Evolutionary conservation across 2,113 vertebrate genomes (phyloP).

Genomic region (Petrocephalus zakoni): DNA sequence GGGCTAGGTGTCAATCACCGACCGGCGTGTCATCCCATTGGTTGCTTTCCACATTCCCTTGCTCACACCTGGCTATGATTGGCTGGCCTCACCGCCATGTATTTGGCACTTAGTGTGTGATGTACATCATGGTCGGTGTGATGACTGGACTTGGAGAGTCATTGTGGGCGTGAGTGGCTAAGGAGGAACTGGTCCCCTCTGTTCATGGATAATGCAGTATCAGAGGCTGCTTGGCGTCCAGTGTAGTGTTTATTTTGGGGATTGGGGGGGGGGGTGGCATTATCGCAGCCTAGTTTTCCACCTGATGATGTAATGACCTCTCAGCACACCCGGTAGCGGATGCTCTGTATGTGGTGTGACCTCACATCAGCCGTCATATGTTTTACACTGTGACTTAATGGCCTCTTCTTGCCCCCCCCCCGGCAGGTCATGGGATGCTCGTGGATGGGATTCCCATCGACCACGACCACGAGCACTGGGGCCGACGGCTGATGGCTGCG

Average conservation of each 20-base stretch:
- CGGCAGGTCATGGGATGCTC: conserved; percentile 69
- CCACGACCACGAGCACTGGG: conserved; percentile 68
- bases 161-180: not conserved
- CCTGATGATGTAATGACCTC: not conserved
- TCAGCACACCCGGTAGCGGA: not conserved
- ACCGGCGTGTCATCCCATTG: not conserved
- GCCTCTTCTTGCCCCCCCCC: not conserved
- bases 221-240: not conserved
- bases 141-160: not conserved
- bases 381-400: not conserved
- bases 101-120: not conserved
- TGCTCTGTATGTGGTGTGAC: not conserved
- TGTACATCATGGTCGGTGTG: not conserved
- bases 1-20: not conserved
- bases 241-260: not conserved
- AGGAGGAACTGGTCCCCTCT: not conserved
- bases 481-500: conserved; percentile 75
- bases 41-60: not conserved
- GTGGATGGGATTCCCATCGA: conserved; percentile 45
- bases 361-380: not conserved
- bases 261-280: not conserved
- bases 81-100: not conserved
- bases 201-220: not conserved
- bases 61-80: not conserved
- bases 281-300: not conserved